Conservation (phyloP, 23 tunicate genomes). For the Oikopleura vanhoeffeni region DNA sequence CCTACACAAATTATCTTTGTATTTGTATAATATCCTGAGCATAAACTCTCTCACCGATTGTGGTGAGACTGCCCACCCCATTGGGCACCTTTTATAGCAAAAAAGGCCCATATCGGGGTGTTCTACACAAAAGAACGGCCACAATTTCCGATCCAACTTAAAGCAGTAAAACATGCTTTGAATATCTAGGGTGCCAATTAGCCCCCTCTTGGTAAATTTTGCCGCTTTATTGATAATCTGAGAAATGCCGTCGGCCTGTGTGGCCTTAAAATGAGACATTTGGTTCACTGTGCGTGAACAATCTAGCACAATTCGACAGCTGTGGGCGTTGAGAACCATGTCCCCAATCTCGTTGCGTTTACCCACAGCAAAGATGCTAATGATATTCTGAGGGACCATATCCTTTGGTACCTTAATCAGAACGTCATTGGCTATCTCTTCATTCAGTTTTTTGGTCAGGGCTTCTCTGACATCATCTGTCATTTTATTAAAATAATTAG, state of each 20-base stretch:
- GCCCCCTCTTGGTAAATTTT: neutral
- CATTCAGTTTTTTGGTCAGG: too few species aligned
- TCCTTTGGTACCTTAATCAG: neutral
- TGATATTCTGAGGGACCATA: neutral
- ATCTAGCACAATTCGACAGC: neutral
- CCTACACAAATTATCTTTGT: neutral
- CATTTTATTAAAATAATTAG: too few species aligned
- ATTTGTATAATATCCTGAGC: neutral
- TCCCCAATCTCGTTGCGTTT: neutral
- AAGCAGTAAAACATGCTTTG: too few species aligned
- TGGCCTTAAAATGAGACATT: too few species aligned
- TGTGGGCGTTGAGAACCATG: neutral
- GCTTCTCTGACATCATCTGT: too few species aligned
- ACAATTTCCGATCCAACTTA: too few species aligned
- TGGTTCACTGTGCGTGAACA: too few species aligned
- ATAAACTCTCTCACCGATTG: neutral
- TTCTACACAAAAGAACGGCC: too few species aligned
- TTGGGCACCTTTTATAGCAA: neutral
- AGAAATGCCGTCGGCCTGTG: too few species aligned
- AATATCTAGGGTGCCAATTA: neutral
- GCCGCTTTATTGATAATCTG: neutral
- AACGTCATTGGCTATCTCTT: too few species aligned
- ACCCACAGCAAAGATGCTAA: neutral
- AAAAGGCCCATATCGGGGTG: neutral
- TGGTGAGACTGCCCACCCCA: neutral